phyloP scores from a whole-genome alignment of 2,113 vertebrate genomes.

The Cynopterus brachyotis region DNA sequence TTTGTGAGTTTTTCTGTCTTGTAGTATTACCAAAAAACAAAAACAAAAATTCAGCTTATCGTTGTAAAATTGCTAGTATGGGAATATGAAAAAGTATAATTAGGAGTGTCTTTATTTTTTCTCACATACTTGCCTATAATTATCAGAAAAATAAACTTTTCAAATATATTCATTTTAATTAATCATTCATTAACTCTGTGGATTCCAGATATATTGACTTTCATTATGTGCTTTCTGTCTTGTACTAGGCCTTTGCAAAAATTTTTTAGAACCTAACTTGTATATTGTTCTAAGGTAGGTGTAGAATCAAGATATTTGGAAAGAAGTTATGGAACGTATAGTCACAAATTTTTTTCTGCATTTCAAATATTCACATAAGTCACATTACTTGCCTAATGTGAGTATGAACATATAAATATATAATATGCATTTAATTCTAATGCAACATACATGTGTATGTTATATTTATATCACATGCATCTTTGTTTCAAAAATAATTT shows the following conservation, averaged over 20 bases:
- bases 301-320: not conserved
- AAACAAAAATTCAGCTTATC: not conserved
- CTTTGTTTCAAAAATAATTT: constrained; percentile 12
- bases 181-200: not conserved
- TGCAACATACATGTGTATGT: not conserved
- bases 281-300: not conserved
- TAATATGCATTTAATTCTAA: too few species aligned
- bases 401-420: not conserved
- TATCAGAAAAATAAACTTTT: not conserved
- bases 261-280: not conserved
- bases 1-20: not conserved
- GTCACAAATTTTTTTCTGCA: not conserved
- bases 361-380: not conserved
- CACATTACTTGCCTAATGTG: not conserved
- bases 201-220: not conserved
- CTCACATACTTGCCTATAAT: not conserved
- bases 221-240: not conserved
- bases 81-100: not conserved
- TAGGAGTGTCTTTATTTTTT: not conserved
- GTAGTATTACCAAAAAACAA: not conserved
- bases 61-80: not conserved
- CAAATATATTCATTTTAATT: not conserved
- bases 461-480: not conserved
- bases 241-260: not conserved
- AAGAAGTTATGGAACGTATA: not conserved